Evolutionary conservation across 2,888 invertebrate genomes (phyloP).

Genomic region (Prenolepis imparis): DNA sequence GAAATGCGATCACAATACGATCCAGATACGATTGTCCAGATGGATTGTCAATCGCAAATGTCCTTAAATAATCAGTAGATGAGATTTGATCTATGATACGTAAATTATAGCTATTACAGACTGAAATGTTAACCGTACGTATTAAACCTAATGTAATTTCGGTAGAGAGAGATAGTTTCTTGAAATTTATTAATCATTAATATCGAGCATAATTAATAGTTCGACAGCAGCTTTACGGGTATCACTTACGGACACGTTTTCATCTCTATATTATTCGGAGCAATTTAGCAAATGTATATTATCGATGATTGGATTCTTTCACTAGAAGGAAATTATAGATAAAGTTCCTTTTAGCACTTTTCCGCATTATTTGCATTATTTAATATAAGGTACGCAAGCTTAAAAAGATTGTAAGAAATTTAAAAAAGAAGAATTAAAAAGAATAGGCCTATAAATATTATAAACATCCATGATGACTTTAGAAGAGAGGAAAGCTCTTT

Average conservation of each 20-base stretch:
- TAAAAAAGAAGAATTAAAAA: not conserved
- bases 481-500: conserved; percentile 12
- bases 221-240: conserved; percentile 15
- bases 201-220: conserved; percentile 7
- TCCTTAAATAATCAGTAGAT: conserved; percentile 20
- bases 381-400: not conserved
- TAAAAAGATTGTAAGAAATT: conserved; percentile 1
- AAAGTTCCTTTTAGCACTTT: conserved; percentile 12
- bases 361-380: conserved; percentile 6
- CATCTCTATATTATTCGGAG: not conserved
- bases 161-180: not conserved
- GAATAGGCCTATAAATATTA: not conserved
- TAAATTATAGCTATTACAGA: conserved; percentile 25
- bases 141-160: conserved; percentile 18
- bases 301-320: conserved; percentile 15
- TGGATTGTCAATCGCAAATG: conserved; percentile 16
- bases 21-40: not conserved
- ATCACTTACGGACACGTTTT: not conserved
- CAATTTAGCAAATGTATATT: not conserved
- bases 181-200: conserved; percentile 20
- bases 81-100: conserved; percentile 15
- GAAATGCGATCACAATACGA: conserved; percentile 25
- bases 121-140: conserved; percentile 30
- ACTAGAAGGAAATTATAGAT: conserved; percentile 16
- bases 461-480: conserved; percentile 29